phyloP scores from a whole-genome alignment of 2,113 vertebrate genomes.

The Megaptera novaeangliae region DNA sequence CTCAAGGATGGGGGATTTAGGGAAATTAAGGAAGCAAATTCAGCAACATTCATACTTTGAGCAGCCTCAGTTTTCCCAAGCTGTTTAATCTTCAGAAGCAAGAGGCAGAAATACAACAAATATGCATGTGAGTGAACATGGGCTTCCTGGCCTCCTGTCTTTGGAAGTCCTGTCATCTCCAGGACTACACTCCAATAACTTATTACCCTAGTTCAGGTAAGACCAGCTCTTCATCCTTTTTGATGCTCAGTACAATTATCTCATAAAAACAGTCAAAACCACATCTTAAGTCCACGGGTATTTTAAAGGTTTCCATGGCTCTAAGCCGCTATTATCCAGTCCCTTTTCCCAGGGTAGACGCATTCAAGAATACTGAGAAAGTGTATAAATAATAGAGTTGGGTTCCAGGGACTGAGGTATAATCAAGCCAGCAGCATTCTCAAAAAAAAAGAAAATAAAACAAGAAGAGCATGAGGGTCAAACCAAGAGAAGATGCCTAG shows the following conservation, averaged over 20 bases:
- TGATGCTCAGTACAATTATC: background rate
- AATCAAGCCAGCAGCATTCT: conserved; percentile 31
- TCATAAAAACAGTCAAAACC: background rate
- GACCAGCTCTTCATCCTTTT: background rate
- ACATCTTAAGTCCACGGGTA: background rate
- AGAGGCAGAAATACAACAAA: background rate
- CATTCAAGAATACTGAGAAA: conserved; percentile 11
- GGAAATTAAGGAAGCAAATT: background rate
- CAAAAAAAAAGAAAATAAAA: background rate
- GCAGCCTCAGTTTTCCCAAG: background rate
- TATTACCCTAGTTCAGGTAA: background rate
- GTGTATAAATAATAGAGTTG: background rate
- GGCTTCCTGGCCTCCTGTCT: background rate
- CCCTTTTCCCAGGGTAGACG: background rate
- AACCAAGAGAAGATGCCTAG: background rate
- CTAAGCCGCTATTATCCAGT: background rate
- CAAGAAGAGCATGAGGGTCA: background rate
- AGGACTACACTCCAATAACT: background rate
- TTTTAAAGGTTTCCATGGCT: background rate
- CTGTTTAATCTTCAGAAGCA: background rate
- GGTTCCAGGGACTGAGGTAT: background rate
- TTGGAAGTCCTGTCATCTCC: background rate
- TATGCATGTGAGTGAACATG: background rate
- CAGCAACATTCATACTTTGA: background rate
- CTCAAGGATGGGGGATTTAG: background rate